phyloP scores from a whole-genome alignment of 1,140 invertebrate species.

The Battus philenor region DNA sequence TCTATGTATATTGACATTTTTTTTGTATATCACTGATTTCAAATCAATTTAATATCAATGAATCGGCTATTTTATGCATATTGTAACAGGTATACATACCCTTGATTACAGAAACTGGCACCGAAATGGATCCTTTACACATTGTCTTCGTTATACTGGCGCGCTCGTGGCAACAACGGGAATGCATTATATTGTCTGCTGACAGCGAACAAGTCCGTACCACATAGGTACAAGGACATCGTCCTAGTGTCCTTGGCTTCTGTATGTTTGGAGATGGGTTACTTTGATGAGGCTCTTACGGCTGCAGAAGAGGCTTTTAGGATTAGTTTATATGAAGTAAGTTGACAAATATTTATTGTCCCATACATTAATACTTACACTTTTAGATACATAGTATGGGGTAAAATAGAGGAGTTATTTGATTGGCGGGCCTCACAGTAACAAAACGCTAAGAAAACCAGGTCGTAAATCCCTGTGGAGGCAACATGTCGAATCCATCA shows the following conservation, averaged over 20 bases:
- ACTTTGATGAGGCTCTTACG: slow-evolving; percentile 78
- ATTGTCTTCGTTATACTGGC: slow-evolving; percentile 82
- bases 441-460: too few species aligned
- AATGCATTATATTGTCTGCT: slow-evolving; percentile 81
- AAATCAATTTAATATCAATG: too few species aligned
- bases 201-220: slow-evolving; percentile 74
- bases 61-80: too few species aligned
- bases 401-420: too few species aligned
- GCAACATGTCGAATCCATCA: too few species aligned
- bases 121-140: slow-evolving; percentile 81
- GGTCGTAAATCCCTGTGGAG: too few species aligned
- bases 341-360: slow-evolving; percentile 18
- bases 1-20: too few species aligned
- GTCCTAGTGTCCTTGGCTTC: slow-evolving; percentile 80
- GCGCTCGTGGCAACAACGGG: slow-evolving; percentile 77
- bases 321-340: slow-evolving; percentile 80
- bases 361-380: too few species aligned
- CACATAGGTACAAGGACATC: slow-evolving; percentile 72
- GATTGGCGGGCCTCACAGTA: too few species aligned
- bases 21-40: too few species aligned
- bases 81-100: too few species aligned
- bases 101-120: slow-evolving; percentile 77
- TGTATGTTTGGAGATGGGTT: slow-evolving; percentile 79
- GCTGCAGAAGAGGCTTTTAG: slow-evolving; percentile 77
- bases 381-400: too few species aligned